Percentiles rank a stretch among this genome's conserved stretches.
Evolutionary conservation across 2,797 vertebrate genomes (phyloP).

Genomic region (Coluber constrictor): DNA sequence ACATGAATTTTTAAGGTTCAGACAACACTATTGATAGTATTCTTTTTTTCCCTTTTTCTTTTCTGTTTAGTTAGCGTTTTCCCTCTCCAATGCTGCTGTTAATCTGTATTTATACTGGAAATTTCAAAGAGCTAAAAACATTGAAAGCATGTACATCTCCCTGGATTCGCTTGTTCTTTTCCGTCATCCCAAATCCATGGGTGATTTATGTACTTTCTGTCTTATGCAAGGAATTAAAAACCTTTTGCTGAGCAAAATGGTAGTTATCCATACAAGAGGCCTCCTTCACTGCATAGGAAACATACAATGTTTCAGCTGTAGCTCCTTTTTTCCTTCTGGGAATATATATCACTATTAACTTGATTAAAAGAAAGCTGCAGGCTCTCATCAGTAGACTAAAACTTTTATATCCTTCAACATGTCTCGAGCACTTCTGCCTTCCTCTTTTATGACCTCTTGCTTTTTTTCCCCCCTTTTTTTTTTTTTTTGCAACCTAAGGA

Average conservation of each 20-base stretch:
- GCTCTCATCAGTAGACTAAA: slow-evolving; percentile 14
- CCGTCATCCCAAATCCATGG: slow-evolving; percentile 25
- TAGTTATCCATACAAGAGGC: slow-evolving; percentile 35
- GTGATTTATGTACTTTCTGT: slow-evolving; percentile 50
- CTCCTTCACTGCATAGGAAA: slow-evolving; percentile 38
- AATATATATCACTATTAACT: slow-evolving; percentile 52
- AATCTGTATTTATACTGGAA: slow-evolving; percentile 40
- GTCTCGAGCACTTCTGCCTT: slow-evolving; percentile 26
- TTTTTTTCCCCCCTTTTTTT: neutral
- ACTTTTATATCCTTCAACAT: slow-evolving; percentile 16
- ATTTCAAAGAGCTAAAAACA: slow-evolving; percentile 39
- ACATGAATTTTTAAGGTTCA: slow-evolving; percentile 26
- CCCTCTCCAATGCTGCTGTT: slow-evolving; percentile 9
- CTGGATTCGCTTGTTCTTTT: slow-evolving; percentile 32
- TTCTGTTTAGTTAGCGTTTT: slow-evolving; percentile 12
- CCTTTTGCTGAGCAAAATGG: slow-evolving; percentile 30
- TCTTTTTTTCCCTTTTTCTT: neutral
- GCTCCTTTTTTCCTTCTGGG: slow-evolving; percentile 47
- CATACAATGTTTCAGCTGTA: slow-evolving; percentile 48
- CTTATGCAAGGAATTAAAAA: slow-evolving; percentile 45
- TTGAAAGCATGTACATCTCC: slow-evolving; percentile 27
- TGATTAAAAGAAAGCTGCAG: slow-evolving; percentile 51
- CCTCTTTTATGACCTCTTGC: neutral
- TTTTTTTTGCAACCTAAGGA: slow-evolving; percentile 3
- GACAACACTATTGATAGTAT: slow-evolving; percentile 25